Base-by-base conservation (phyloP, 2,888 invertebrate species). In the Caenorhabditis sp. region DNA sequence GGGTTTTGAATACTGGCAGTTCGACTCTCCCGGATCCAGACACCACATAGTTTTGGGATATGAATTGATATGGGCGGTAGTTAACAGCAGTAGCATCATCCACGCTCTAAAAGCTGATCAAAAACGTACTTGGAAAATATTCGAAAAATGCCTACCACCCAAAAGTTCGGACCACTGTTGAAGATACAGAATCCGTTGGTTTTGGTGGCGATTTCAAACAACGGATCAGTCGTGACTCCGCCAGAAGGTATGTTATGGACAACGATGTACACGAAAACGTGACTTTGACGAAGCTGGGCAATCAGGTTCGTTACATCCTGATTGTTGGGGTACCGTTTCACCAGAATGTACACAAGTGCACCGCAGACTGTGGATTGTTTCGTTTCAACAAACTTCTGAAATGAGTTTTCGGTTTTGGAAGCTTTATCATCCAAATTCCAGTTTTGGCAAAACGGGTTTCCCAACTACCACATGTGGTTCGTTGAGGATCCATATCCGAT, bases 1-100 rank as follows among this genome's bases (percentile, higher is more conserved):
- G 59, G 7, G 38, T 38, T 58, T 6, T n/a, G 38, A 59, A 59
- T 7, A 10, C 10, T 6, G 59, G 59, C 22, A 59, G 3, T n/a
- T 59, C 38, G 14, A 59, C 22, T 19, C 59, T 19, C 22, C 59
- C 59, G n/a, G n/a, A n/a, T 22, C 59, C 59, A 14, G 59, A 38
- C 1, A 59, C 59, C 14, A 22, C 38, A 31, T 59, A 59, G 31
- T 59, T 59, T 19, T 59, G 22, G 2, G 59, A 35, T 6, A 59
- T n/a, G 19, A 59, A 59, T 14, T 59, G 59, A 44, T 44, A 44
- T 14, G n/a, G 14, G 44, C 44, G n/a, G n/a, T n/a, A 16, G 44
- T 44, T 44, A 2, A n/a, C 16, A 14, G 5, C 44, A 14, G n/a
- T 14, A 14, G n/a, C n/a, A 14, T 44, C n/a, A 16, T 5, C 2